Evolutionary conservation across 2,888 invertebrate species (phyloP), one percentile per base, ranked within the genome.

Genomic region (Tetranychus truncatus): DNA sequence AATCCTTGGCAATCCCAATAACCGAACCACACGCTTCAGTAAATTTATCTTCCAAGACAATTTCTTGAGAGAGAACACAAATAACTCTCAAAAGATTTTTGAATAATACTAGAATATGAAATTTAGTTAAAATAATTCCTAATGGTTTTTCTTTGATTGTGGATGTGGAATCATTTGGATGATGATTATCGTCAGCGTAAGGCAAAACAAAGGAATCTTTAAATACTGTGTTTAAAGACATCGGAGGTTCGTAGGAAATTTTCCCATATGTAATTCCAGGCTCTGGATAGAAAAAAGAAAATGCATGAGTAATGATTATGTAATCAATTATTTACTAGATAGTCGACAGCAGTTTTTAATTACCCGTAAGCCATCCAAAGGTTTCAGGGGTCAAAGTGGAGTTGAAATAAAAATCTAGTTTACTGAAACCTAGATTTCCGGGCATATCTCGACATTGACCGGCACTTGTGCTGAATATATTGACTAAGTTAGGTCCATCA

Each of bases 61-160:
- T 83, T 81, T 92, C 90, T 80, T 92, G 88, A 83, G 91, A 93
- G 11, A 95, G 84, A 6, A 91, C 83, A 76, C 91, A 94, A 66
- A 95, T 86, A 0, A 90, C 92, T 82, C 90, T 90, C 1, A 95
- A 88, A 77, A 83, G 82, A 82, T 93, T 91, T 0, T 87, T 84
- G 82, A 90, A 95, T 79, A 94, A 88, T 15, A 95, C 84, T 2
- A 95, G 83, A 0, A 89, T 89, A 83, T 96, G 95, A 84, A 93
- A 95, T 82, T 95, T 90, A 0, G 95, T 95, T 74, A 94, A 84
- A 1, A 91, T 88, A 80, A 94, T 89, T 0, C 89, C 87, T 66
- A 90, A 84, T 0, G 93, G 85, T 34, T 80, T 78, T 44, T 75
- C 77, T 45, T 79, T 78, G 5, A 74, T 75, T 24, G 9, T 1